Evolutionary conservation across 2,113 vertebrate genomes (phyloP).

Genomic region (Hoplias malabaricus): DNA sequence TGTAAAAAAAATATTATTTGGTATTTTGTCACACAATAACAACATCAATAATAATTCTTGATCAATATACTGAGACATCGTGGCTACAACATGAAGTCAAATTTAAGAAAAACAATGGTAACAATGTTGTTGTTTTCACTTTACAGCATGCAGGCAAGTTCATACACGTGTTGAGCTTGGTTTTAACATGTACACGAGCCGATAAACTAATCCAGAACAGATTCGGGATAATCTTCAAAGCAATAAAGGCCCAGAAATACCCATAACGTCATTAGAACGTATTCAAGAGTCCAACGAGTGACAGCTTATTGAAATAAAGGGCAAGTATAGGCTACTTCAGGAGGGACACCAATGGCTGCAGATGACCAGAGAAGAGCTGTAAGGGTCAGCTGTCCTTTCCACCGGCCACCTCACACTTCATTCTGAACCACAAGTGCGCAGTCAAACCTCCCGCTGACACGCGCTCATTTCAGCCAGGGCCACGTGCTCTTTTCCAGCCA

Average conservation of each 20-base stretch:
- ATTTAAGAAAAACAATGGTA: too few relatives aligned
- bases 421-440: constrained; percentile 44
- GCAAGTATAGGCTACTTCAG: too few relatives aligned
- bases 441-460: constrained; percentile 33
- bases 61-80: too few relatives aligned
- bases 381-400: background rate
- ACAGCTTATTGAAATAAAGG: too few relatives aligned
- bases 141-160: background rate
- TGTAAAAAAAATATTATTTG: too few relatives aligned
- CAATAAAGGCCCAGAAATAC: constrained; percentile 59
- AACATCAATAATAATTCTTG: too few relatives aligned
- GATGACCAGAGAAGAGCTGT: background rate
- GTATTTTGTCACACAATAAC: too few relatives aligned
- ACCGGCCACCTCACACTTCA: constrained; percentile 34
- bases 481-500: constrained; percentile 34
- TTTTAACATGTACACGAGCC: background rate
- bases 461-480: background rate
- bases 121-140: background rate
- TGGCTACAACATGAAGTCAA: too few relatives aligned
- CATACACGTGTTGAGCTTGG: background rate
- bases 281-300: too few relatives aligned
- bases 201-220: constrained; percentile 69
- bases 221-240: constrained; percentile 71
- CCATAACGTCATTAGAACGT: too few relatives aligned
- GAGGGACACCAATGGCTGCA: background rate